These are phyloP conservation scores for Phorcus lineatus DNA, from an alignment of 2,888 invertebrate species.

Conservation along the genomic window DNA sequence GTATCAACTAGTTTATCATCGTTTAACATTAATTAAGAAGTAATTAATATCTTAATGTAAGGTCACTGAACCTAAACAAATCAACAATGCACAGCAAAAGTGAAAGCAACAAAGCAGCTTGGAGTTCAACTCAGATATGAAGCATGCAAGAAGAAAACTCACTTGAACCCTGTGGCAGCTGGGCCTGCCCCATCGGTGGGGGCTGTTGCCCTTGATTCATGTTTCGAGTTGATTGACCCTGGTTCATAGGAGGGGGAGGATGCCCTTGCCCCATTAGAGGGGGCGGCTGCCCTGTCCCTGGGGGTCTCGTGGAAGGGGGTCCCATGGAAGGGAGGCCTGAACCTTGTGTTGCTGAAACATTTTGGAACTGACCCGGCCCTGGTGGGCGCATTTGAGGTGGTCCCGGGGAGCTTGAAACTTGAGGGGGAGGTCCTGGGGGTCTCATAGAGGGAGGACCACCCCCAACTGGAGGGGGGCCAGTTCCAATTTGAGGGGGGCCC, in stretches of 20 bases:
- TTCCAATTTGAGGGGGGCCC: constrained; percentile 7
- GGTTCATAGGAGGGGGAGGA: not conserved
- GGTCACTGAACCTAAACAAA: too few relatives aligned
- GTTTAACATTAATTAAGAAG: too few relatives aligned
- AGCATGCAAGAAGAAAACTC: not conserved
- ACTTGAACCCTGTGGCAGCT: not conserved
- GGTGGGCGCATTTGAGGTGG: not conserved
- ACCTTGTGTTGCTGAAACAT: too few relatives aligned
- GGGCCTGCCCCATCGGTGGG: not conserved
- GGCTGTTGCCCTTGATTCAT: not conserved
- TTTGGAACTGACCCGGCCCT: not conserved
- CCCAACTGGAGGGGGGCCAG: not conserved
- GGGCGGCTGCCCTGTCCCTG: not conserved
- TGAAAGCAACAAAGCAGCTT: not conserved
- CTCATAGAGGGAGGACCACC: not conserved
- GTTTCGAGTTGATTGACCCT: not conserved
- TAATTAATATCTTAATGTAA: too few relatives aligned
- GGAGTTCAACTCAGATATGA: not conserved
- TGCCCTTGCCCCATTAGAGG: constrained; percentile 21
- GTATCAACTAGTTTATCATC: too few relatives aligned
- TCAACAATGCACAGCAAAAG: too few relatives aligned
- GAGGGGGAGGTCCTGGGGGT: constrained; percentile 18
- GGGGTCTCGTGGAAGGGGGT: not conserved
- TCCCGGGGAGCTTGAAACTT: not conserved
- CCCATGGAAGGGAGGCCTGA: not conserved